Base-by-base conservation (phyloP, 35 echinoderm and acorn worm species). In the Acanthaster planci region DNA sequence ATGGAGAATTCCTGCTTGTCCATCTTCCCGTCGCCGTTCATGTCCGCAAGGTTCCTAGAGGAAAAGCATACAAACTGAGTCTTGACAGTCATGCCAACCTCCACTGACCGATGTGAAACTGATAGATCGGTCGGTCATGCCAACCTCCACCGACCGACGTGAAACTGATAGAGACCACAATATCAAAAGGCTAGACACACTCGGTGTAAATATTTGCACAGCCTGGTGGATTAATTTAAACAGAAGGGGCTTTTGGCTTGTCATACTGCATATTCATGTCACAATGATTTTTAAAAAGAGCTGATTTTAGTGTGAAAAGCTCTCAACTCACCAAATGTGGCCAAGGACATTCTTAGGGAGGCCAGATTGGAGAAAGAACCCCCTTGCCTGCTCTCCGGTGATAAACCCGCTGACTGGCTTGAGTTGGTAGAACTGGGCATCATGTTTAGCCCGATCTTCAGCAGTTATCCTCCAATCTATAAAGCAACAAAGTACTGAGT, bases 1-100 rank as follows among this genome's bases (percentile, higher is more conserved):
- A 99, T 99, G 51, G 96, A 94, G 85, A 99, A 99, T 78, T 99
- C 96, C 37, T 88, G 80, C 83, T 99, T 91, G 78, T 99, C 96
- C 55, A 99, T 89, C 40, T 90, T 86, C 38, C 96, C 96, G 94
- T 99, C 96, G 39, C 80, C 85, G 54, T 99, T 99, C 39, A 99
- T 88, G 51, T 99, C 96, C 14, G 96, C 92, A 32, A 99, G 79
- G 8, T 37, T 84, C 96, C 96, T 99, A 80, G 1, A 76, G 36
- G n/a, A 40, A 80, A 78, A 2, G 82, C 21, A 82, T 80, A 4
- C 21, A 37, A 36, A 18, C 0, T 14, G 5, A 34, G 44, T n/a
- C 22, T 51, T 52, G 34, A 5, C 27, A 51, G 14, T 22, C 5
- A 1, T n/a, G n/a, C n/a, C n/a, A n/a, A n/a, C n/a, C n/a, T n/a